phyloP scores from a whole-genome alignment of 23 tunicate species.

The Ciona savignyi region DNA sequence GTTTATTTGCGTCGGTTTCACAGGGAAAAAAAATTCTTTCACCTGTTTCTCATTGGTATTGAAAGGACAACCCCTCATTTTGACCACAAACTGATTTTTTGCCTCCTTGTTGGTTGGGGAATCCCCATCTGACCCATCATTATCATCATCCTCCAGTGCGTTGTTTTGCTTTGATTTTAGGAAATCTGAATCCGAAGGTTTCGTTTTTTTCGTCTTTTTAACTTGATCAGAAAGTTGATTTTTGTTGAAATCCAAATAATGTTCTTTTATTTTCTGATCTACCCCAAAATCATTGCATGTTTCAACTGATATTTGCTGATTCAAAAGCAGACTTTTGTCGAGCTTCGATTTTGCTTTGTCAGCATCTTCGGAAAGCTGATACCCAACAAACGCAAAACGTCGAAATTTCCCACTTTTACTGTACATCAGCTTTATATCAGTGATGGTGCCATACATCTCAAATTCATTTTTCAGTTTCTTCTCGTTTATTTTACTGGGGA shows the following conservation, averaged over 20 bases:
- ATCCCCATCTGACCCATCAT: neutral
- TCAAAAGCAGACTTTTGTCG: conserved; percentile 44
- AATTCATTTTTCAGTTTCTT: conserved; percentile 36
- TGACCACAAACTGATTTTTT: neutral
- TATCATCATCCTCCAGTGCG: conserved; percentile 6
- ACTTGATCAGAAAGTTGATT: neutral
- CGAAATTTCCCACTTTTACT: conserved; percentile 77
- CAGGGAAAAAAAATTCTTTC: conserved; percentile 56
- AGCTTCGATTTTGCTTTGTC: conserved; percentile 46
- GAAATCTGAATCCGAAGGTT: conserved; percentile 37
- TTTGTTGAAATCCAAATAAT: neutral
- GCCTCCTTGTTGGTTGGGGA: neutral
- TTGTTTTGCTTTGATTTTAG: conserved; percentile 26
- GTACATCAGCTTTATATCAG: conserved; percentile 58
- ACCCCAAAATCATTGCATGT: conserved; percentile 53
- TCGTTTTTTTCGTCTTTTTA: neutral
- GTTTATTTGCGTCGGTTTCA: conserved; percentile 6
- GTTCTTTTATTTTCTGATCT: conserved; percentile 13
- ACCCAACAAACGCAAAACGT: conserved; percentile 89
- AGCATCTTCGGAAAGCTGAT: conserved; percentile 38
- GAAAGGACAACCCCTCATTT: conserved; percentile 26
- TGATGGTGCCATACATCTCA: conserved; percentile 57
- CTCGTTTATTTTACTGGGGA: conserved; percentile 38
- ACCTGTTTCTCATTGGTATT: conserved; percentile 43
- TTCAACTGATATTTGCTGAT: conserved; percentile 67